A percentile compares a stretch with the other conserved stretches of the same genome.
phyloP scores from a whole-genome alignment of 2,888 invertebrate genomes.

The Oxyteleia sp. region DNA sequence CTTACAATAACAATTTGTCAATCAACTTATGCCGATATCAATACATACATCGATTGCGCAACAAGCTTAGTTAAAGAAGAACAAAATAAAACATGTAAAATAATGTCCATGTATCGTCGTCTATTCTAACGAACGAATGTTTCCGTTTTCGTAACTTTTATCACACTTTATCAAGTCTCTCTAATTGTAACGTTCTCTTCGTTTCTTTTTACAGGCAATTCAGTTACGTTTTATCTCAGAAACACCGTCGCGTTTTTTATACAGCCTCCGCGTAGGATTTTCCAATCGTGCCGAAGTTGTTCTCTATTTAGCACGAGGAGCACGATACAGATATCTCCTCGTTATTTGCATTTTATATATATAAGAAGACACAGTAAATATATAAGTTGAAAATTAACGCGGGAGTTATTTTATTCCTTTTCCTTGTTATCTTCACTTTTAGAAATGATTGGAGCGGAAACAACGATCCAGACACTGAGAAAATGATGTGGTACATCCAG shows the following conservation, averaged over 20 bases:
- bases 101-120: slow-evolving; percentile 2
- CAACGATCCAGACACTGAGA: too few relatives aligned
- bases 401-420: background rate
- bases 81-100: slow-evolving; percentile 10
- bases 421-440: background rate
- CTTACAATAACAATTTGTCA: slow-evolving; percentile 33
- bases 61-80: slow-evolving; percentile 25
- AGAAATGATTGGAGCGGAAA: too few relatives aligned
- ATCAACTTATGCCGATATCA: slow-evolving; percentile 17
- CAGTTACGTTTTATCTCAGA: slow-evolving; percentile 38
- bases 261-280: slow-evolving; percentile 53
- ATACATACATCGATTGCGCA: slow-evolving; percentile 40
- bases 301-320: slow-evolving; percentile 42
- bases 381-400: slow-evolving; percentile 39
- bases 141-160: background rate
- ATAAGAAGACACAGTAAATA: slow-evolving; percentile 42
- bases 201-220: slow-evolving; percentile 24
- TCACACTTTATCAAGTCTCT: slow-evolving; percentile 13
- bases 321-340: slow-evolving; percentile 26
- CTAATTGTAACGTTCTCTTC: slow-evolving; percentile 7
- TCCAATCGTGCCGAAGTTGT: slow-evolving; percentile 48
- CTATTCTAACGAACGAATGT: background rate
- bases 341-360: slow-evolving; percentile 57
- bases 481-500: too few relatives aligned
- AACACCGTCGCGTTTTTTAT: slow-evolving; percentile 60